Evolutionary conservation across 2,797 vertebrate species (phyloP), one percentile per base, ranked within the genome.

Genomic region (Coendou prehensilis): DNA sequence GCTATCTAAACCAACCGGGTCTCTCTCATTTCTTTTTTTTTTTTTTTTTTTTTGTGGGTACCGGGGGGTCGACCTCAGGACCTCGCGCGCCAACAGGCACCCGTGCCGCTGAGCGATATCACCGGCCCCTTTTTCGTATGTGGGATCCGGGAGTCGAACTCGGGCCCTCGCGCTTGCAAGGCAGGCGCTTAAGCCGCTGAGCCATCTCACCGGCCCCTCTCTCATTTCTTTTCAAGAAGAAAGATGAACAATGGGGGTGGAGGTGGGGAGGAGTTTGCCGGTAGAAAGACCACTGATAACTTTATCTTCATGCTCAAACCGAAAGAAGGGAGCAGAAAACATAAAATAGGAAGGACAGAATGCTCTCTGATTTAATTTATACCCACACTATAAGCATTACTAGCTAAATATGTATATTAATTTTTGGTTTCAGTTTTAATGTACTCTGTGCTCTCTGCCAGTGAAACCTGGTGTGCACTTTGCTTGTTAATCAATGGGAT

Each of bases 371-470:
- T 50, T 52, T 75, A 90, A 57, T 57, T 33, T 57, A 57, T 23
- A 15, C 50, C 23, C 22, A 61, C 2, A n/a, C 52, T 61, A 10
- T 28, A 87, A 92, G 45, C 17, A 67, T 52, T 73, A 73, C 10
- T 83, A 91, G 57, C 15, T 76, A 91, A 30, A 57, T 64, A 71
- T 64, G 26, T 13, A 13, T 15, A 90, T 81, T 94, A 86, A 84
- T 47, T 50, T 45, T 85, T 45, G 64, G 80, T 67, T 93, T 82
- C 76, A 64, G 47, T 57, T 92, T 94, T 75, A 78, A 63, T 88
- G 54, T 56, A 71, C 18, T 87, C n/a, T 85, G 18, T 79, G 41
- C 45, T 71, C 2, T 73, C 67, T 63, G 87, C 50, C 86, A 93
- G 20, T 37, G 52, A 83, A 93, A 63, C 11, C 54, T 83, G 4